These are phyloP conservation scores for Anser cygnoides DNA, from an alignment of 2,113 vertebrate species.

Conservation along the genomic window DNA sequence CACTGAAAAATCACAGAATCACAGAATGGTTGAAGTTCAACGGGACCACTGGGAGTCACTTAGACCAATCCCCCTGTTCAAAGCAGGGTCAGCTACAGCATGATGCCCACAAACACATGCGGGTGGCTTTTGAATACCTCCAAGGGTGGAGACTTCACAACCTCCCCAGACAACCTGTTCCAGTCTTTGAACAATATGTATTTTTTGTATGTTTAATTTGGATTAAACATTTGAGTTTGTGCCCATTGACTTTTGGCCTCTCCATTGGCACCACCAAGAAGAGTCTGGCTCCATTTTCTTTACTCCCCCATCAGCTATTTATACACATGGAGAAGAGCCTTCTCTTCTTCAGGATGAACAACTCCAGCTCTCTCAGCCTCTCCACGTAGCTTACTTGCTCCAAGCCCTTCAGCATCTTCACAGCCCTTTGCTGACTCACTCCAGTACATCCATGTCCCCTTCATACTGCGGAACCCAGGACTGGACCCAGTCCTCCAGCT, in stretches of 20 bases:
- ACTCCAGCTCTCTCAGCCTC: background rate
- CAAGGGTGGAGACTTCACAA: background rate
- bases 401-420: background rate
- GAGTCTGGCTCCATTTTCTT: background rate
- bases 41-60: background rate
- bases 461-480: background rate
- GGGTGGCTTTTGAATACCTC: background rate
- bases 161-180: rapidly evolving
- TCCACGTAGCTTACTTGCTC: background rate
- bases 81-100: background rate
- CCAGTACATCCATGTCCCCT: too few species aligned
- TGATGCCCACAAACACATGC: background rate
- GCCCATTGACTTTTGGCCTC: background rate
- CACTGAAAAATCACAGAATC: background rate
- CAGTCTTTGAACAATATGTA: background rate
- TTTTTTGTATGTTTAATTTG: background rate
- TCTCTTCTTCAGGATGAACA: background rate
- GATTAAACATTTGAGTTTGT: background rate
- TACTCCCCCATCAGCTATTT: background rate
- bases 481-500: background rate
- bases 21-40: background rate
- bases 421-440: background rate
- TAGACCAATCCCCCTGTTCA: background rate
- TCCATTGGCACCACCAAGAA: background rate
- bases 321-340: background rate